A percentile compares a stretch with the other conserved stretches of the same genome.
phyloP scores from a whole-genome alignment of 2,888 invertebrate species.

The Bombylius major region DNA sequence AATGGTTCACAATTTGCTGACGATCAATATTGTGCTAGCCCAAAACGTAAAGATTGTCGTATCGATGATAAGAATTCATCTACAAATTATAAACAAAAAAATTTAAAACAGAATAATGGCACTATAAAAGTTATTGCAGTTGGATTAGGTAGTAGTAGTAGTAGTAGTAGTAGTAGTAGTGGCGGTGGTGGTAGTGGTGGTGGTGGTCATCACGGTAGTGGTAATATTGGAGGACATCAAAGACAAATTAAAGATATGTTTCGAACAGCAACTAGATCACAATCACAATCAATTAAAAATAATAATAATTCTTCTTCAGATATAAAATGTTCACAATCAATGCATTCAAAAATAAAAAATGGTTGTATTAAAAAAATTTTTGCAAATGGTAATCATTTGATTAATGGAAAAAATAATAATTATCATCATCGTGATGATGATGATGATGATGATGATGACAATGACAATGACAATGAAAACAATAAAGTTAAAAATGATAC shows the following conservation, averaged over 20 bases:
- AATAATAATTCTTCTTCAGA: not conserved
- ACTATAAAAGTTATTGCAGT: not conserved
- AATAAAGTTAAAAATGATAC: not conserved
- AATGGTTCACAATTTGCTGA: conserved; percentile 18
- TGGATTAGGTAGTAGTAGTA: not conserved
- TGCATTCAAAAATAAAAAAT: not conserved
- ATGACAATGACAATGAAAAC: not conserved
- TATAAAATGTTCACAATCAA: not conserved
- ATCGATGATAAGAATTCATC: conserved; percentile 21
- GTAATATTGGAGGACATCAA: not conserved
- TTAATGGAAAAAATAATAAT: not conserved
- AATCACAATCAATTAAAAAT: conserved; percentile 28
- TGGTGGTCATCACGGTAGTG: not conserved
- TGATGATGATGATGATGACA: conserved; percentile 11
- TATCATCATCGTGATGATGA: conserved; percentile 1
- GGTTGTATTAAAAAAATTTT: not conserved
- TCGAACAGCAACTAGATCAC: conserved; percentile 24
- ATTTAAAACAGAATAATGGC: not conserved
- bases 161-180: too few species aligned
- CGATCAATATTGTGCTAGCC: conserved; percentile 34
- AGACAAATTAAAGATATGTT: conserved; percentile 2
- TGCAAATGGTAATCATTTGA: not conserved
- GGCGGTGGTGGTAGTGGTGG: too few species aligned
- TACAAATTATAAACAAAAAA: not conserved
- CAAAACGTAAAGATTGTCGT: conserved; percentile 37